A percentile compares a stretch with the other conserved stretches of the same genome.
phyloP scores from a whole-genome alignment of 2,797 vertebrate species.

The Mareca penelope region DNA sequence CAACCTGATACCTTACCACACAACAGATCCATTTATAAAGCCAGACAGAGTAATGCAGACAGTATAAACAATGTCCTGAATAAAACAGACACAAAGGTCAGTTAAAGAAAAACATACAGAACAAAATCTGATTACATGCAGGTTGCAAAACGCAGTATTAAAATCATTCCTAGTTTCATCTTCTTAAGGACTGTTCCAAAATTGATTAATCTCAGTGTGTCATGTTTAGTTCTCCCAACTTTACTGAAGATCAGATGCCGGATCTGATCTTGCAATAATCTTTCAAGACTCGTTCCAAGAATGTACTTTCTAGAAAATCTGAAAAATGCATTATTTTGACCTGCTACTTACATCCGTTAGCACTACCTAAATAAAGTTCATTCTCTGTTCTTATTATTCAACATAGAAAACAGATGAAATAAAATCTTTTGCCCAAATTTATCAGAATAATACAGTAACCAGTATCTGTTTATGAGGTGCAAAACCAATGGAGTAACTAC shows the following conservation, averaged over 20 bases:
- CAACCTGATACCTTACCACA: background rate
- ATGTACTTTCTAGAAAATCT: background rate
- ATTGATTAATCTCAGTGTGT: background rate
- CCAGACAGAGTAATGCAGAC: background rate
- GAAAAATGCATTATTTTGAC: background rate
- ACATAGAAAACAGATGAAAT: background rate
- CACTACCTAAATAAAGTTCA: background rate
- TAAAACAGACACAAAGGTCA: constrained; percentile 33
- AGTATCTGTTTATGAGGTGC: background rate
- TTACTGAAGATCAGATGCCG: background rate
- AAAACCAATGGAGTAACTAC: background rate
- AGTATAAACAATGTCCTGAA: constrained; percentile 11
- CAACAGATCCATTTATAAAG: constrained; percentile 36
- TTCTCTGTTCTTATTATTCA: background rate
- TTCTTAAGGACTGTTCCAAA: background rate
- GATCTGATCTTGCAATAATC: background rate
- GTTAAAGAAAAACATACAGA: background rate
- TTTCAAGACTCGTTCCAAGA: background rate
- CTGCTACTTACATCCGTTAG: background rate
- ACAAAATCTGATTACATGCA: background rate
- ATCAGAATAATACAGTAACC: background rate
- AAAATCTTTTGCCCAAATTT: background rate
- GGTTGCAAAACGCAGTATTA: background rate
- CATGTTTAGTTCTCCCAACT: background rate
- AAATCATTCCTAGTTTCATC: background rate